phyloP scores from a whole-genome alignment of 1,140 invertebrate genomes.

The Periplaneta americana region DNA sequence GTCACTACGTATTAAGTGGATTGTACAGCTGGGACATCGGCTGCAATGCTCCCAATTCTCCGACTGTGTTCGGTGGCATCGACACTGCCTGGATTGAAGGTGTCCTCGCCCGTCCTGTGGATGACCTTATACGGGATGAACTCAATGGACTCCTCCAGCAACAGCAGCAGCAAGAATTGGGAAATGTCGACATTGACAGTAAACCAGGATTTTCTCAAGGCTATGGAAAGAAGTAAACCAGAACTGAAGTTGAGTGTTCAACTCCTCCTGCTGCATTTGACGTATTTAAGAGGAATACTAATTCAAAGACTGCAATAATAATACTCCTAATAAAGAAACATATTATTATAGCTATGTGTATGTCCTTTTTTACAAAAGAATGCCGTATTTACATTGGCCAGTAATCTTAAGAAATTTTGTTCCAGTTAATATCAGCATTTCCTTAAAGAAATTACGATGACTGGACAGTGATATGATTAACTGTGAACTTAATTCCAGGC shows the following conservation, averaged over 20 bases:
- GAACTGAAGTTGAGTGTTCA: neutral
- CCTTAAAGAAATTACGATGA: no score
- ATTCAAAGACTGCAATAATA: neutral
- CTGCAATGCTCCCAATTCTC: conserved; percentile 21
- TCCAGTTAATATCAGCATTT: no score
- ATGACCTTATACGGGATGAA: conserved; percentile 5
- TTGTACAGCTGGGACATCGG: conserved; percentile 70
- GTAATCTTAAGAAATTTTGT: no score
- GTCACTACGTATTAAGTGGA: conserved; percentile 61
- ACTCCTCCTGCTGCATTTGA: neutral
- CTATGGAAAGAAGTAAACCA: conserved; percentile 16
- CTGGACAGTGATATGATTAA: no score
- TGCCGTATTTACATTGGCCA: neutral
- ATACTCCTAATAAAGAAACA: no score
- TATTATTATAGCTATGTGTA: neutral
- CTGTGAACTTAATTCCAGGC: no score
- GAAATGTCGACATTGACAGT: conserved; percentile 12
- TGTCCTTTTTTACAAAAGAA: neutral
- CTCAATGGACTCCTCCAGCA: neutral
- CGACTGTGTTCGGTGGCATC: conserved; percentile 10
- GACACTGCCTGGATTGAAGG: conserved; percentile 18
- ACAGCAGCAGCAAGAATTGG: neutral
- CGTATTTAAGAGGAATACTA: neutral
- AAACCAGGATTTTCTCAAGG: conserved; percentile 23
- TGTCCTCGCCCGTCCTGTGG: conserved; percentile 3